Percentiles rank a stretch among this genome's conserved stretches.
Conservation (phyloP, 2,888 invertebrate genomes). For the Hypsopygia costalis region DNA sequence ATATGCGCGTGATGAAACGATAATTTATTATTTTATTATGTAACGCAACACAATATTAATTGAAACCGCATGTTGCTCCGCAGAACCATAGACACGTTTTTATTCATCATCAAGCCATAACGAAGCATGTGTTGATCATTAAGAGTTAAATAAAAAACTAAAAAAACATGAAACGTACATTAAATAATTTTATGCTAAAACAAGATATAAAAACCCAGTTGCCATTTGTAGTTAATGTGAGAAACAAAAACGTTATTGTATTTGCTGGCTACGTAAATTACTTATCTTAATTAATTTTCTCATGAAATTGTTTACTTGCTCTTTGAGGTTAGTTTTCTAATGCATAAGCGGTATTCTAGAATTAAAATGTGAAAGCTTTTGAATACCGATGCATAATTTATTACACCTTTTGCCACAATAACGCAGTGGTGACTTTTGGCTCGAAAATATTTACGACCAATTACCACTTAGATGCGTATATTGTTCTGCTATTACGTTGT, state of each 20-base stretch:
- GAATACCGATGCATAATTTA: neutral
- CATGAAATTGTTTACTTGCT: neutral
- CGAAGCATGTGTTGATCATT: constrained; percentile 51
- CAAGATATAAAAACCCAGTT: constrained; percentile 6
- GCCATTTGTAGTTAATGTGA: constrained; percentile 1
- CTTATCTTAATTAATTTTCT: constrained; percentile 1
- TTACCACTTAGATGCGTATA: too few relatives aligned
- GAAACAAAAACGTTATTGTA: constrained; percentile 2
- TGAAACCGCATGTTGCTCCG: constrained; percentile 46
- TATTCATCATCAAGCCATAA: constrained; percentile 36
- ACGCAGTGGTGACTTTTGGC: too few relatives aligned
- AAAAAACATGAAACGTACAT: constrained; percentile 37
- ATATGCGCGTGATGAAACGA: too few relatives aligned
- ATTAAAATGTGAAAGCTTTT: neutral
- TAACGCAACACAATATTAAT: constrained; percentile 31
- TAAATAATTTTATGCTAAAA: constrained; percentile 24
- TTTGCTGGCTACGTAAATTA: constrained; percentile 3
- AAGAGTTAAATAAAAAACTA: constrained; percentile 33
- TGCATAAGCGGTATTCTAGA: neutral
- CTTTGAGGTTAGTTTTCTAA: too few relatives aligned
- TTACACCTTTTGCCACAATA: too few relatives aligned
- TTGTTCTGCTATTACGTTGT: too few relatives aligned
- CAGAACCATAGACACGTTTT: constrained; percentile 22
- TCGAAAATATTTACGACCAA: too few relatives aligned
- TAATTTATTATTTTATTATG: constrained; percentile 9